These are phyloP conservation scores for Pseudomyrmex sp. DNA, from an alignment of 1,140 invertebrate genomes.

Conservation along the genomic window DNA sequence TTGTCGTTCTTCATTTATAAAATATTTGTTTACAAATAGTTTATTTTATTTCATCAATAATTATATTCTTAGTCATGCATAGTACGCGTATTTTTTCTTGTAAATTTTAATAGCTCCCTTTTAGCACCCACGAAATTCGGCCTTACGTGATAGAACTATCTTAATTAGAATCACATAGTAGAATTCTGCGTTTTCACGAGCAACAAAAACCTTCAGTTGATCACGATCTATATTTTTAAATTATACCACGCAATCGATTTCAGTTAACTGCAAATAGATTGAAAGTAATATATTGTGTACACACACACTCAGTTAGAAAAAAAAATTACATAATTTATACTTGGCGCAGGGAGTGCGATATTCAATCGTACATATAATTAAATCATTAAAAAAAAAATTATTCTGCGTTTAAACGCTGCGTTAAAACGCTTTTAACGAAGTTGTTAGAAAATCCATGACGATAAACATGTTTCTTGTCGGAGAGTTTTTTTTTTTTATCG, in stretches of 20 bases:
- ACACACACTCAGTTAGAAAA: background rate
- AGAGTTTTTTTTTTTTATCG: background rate
- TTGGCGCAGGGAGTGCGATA: background rate
- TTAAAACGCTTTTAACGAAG: background rate
- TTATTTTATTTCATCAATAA: too few relatives aligned
- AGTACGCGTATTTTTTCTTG: too few relatives aligned
- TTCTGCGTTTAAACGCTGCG: background rate
- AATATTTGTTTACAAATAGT: too few relatives aligned
- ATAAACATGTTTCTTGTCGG: background rate
- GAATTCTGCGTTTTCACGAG: constrained; percentile 24
- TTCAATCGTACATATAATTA: background rate
- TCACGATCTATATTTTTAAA: constrained; percentile 32
- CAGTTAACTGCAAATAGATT: constrained; percentile 20
- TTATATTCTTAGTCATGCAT: too few relatives aligned
- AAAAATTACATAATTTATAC: background rate
- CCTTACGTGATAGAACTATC: too few relatives aligned
- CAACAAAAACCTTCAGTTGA: constrained; percentile 27
- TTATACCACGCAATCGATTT: constrained; percentile 12
- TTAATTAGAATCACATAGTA: background rate
- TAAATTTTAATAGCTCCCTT: too few relatives aligned
- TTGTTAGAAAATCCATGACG: background rate
- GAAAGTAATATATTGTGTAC: background rate
- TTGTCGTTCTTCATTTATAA: too few relatives aligned
- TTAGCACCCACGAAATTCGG: too few relatives aligned
- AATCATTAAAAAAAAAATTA: background rate